These are phyloP conservation scores for Podarcis lilfordi DNA, from an alignment of 2,797 vertebrate genomes.

Conservation along the genomic window DNA sequence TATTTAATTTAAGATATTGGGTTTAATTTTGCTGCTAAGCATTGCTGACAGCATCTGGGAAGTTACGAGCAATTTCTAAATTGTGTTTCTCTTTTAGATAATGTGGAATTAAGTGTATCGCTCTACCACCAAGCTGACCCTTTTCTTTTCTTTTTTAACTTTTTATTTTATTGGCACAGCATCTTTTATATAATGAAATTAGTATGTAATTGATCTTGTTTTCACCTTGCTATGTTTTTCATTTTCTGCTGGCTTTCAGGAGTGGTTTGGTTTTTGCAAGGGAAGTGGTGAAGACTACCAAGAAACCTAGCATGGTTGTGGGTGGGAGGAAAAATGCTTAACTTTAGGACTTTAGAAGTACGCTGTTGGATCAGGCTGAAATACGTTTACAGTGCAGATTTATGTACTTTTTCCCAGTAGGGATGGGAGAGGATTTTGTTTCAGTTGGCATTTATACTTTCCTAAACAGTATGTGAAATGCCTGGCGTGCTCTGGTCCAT, in stretches of 20 bases:
- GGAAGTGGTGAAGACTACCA: neutral
- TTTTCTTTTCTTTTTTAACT: constrained; percentile 2
- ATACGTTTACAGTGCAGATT: too few relatives aligned
- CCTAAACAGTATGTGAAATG: too few relatives aligned
- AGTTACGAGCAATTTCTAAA: constrained; percentile 32
- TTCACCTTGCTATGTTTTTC: constrained; percentile 20
- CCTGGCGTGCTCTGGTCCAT: too few relatives aligned
- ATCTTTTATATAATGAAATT: constrained; percentile 20
- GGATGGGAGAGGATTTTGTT: too few relatives aligned
- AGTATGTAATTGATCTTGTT: constrained; percentile 22
- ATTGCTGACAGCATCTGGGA: neutral
- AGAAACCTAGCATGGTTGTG: too few relatives aligned
- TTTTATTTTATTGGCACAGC: constrained; percentile 20
- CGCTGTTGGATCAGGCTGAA: too few relatives aligned
- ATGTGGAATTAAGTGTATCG: neutral
- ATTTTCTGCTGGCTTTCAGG: neutral
- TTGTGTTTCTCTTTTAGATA: constrained; percentile 33
- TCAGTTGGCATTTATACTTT: too few relatives aligned
- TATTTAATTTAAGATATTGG: constrained; percentile 18
- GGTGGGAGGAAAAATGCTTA: too few relatives aligned
- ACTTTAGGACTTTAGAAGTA: too few relatives aligned
- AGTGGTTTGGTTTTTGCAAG: neutral
- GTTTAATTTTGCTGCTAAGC: constrained; percentile 15
- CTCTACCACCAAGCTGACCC: constrained; percentile 14
- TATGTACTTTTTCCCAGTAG: too few relatives aligned